Percentiles rank a stretch among this genome's conserved stretches.
Evolutionary conservation across 2,113 vertebrate genomes (phyloP).

Genomic region (Stegastes partitus): DNA sequence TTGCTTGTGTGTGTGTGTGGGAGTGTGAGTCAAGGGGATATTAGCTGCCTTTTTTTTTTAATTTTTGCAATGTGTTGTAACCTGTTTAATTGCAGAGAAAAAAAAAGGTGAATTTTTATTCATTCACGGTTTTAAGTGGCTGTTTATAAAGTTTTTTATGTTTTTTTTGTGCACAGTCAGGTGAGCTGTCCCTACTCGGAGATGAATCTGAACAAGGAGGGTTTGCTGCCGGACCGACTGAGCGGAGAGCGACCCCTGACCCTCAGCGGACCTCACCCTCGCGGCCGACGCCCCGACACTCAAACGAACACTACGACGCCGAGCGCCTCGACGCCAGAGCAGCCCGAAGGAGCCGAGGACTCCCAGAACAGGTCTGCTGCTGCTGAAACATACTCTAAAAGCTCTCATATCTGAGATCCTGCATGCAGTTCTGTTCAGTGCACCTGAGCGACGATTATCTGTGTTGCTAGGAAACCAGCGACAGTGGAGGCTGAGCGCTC

Average conservation of each 20-base stretch:
- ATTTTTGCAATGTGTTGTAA: slow-evolving; percentile 2
- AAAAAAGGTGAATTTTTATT: neutral
- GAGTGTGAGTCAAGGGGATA: slow-evolving; percentile 40
- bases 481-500: slow-evolving; percentile 78
- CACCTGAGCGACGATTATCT: slow-evolving; percentile 55
- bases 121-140: neutral
- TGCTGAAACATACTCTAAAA: slow-evolving; percentile 11
- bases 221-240: slow-evolving; percentile 88
- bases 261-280: slow-evolving; percentile 74
- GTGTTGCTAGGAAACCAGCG: slow-evolving; percentile 79
- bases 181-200: slow-evolving; percentile 93
- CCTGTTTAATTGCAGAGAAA: neutral
- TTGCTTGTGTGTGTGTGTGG: slow-evolving; percentile 48
- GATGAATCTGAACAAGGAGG: slow-evolving; percentile 89
- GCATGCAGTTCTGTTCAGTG: slow-evolving; percentile 27
- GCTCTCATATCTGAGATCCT: neutral
- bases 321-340: slow-evolving; percentile 54
- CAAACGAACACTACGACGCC: slow-evolving; percentile 46
- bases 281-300: slow-evolving; percentile 75
- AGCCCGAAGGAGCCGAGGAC: slow-evolving; percentile 71
- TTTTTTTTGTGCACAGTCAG: slow-evolving; percentile 77
- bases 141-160: slow-evolving; percentile 14
- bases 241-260: slow-evolving; percentile 85
- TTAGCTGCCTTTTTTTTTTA: slow-evolving; percentile 18
- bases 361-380: slow-evolving; percentile 84